Conservation (phyloP, 2,113 vertebrate genomes). For the Pomatorhinus ruficollis region DNA sequence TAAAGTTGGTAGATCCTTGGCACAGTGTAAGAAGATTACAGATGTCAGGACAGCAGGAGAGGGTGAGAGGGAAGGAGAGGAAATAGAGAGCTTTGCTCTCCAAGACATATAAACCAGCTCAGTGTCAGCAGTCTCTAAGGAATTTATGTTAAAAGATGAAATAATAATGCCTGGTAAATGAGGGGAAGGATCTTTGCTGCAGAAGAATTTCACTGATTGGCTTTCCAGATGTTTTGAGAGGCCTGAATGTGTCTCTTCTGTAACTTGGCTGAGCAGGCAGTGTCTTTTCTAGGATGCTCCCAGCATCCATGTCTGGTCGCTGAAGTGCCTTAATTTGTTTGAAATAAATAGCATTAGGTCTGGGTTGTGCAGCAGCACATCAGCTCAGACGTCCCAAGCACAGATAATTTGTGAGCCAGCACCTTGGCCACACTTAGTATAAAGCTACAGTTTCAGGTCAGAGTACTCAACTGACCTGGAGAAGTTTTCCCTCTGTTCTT, state of each 20-base stretch:
- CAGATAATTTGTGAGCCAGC: not conserved
- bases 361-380: not conserved
- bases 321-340: not conserved
- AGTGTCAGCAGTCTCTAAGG: not conserved
- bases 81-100: not conserved
- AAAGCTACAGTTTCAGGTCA: not conserved
- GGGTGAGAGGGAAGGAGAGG: not conserved
- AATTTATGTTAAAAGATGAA: not conserved
- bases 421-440: not conserved
- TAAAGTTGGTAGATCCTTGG: not conserved
- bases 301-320: not conserved
- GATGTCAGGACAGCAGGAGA: not conserved
- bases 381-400: rapidly evolving
- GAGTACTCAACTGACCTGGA: not conserved
- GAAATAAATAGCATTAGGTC: not conserved
- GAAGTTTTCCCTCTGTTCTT: not conserved
- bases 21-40: constrained; percentile 6
- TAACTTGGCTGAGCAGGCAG: not conserved
- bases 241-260: not conserved
- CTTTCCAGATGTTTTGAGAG: not conserved
- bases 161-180: not conserved
- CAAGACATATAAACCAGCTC: not conserved
- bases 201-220: not conserved
- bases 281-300: not conserved
- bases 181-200: not conserved